Conservation (phyloP, 1,140 invertebrate genomes). For the Cherax quadricarinatus region DNA sequence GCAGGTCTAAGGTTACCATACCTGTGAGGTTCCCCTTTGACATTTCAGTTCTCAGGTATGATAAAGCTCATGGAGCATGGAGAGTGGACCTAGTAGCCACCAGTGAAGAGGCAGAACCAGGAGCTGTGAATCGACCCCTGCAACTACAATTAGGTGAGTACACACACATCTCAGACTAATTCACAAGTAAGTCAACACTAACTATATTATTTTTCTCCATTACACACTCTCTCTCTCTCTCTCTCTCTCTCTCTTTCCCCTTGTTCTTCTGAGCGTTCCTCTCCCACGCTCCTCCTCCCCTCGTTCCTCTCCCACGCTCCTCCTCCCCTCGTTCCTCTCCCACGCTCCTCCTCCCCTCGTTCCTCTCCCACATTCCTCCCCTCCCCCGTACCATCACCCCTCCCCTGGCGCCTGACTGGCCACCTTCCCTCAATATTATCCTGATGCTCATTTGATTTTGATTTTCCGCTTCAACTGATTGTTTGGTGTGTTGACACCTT, state of each 20-base stretch:
- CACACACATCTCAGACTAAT: too few relatives aligned
- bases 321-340: background rate
- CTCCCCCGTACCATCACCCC: background rate
- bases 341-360: background rate
- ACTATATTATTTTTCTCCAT: background rate
- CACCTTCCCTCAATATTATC: constrained; percentile 28
- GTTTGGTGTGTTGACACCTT: background rate
- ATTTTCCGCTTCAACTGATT: background rate
- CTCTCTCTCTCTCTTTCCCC: background rate
- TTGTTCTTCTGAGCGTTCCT: background rate
- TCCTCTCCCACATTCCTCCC: background rate
- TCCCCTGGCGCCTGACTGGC: constrained; percentile 12
- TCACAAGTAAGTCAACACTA: too few relatives aligned
- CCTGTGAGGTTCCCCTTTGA: too few relatives aligned
- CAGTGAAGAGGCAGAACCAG: too few relatives aligned
- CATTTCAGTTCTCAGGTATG: too few relatives aligned
- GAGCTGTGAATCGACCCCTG: too few relatives aligned
- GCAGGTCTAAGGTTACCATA: too few relatives aligned
- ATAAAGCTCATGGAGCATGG: too few relatives aligned
- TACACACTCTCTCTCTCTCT: background rate
- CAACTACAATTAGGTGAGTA: too few relatives aligned
- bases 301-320: background rate
- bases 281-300: background rate
- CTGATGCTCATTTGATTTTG: constrained; percentile 33
- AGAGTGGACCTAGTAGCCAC: too few relatives aligned